phyloP scores from a whole-genome alignment of 2,113 vertebrate genomes.

The Genyomyrus donnyi region DNA sequence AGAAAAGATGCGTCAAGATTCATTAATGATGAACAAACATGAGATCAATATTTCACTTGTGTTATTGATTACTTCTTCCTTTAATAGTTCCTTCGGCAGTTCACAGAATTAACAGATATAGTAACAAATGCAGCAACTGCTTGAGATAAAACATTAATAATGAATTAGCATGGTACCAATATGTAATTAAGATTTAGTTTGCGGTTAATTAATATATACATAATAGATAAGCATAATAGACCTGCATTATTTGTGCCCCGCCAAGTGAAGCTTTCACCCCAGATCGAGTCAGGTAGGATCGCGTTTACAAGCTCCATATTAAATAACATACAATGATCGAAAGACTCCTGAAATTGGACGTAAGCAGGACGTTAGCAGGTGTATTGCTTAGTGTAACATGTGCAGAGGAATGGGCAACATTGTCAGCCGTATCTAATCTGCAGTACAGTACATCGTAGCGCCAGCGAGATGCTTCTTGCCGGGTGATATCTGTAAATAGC shows the following conservation, averaged over 20 bases:
- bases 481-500: neutral
- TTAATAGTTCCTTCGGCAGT: too few relatives aligned
- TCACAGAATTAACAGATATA: too few relatives aligned
- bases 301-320: too few relatives aligned
- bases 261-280: neutral
- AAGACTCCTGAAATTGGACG: neutral
- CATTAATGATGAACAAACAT: too few relatives aligned
- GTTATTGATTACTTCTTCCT: too few relatives aligned
- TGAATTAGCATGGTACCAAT: neutral
- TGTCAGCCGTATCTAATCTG: too few relatives aligned
- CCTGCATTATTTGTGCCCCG: neutral
- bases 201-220: neutral
- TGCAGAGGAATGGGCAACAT: too few relatives aligned
- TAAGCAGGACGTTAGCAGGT: neutral
- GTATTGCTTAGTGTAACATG: neutral
- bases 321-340: too few relatives aligned
- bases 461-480: neutral
- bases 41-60: too few relatives aligned
- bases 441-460: neutral
- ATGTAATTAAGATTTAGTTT: neutral
- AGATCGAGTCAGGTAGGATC: too few relatives aligned
- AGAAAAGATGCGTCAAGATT: too few relatives aligned
- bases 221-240: neutral
- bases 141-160: neutral
- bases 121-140: neutral